phyloP scores from a whole-genome alignment of 2,113 vertebrate species.

The Poecile atricapillus region DNA sequence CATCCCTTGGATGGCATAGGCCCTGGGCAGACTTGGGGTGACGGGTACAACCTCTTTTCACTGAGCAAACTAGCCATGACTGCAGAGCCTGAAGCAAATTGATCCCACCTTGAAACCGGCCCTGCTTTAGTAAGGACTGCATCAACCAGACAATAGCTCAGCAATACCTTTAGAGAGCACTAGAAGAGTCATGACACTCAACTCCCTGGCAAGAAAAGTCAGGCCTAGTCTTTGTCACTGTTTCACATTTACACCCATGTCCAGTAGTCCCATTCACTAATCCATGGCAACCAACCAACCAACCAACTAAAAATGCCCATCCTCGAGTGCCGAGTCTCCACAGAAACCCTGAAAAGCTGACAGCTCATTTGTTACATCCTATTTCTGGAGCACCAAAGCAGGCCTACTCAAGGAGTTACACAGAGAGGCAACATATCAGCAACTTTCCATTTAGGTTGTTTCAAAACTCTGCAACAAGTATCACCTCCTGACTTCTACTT shows the following conservation, averaged over 20 bases:
- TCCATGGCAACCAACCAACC: background rate
- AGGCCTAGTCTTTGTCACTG: background rate
- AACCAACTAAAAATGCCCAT: background rate
- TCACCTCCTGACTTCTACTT: background rate
- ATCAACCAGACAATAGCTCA: background rate
- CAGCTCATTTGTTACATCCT: background rate
- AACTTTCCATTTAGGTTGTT: background rate
- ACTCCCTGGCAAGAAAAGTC: background rate
- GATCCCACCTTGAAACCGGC: background rate
- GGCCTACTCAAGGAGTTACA: background rate
- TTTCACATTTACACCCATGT: background rate
- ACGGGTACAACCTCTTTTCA: background rate
- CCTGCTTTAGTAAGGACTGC: background rate
- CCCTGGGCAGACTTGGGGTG: background rate
- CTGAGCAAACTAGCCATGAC: background rate
- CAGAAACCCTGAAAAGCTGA: background rate
- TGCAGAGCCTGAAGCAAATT: fast-evolving
- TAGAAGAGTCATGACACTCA: background rate
- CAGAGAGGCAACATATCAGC: background rate
- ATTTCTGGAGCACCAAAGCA: background rate
- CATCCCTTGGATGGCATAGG: fast-evolving
- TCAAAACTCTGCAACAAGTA: background rate
- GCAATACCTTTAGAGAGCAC: background rate
- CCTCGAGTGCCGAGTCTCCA: background rate
- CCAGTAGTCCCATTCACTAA: background rate